Evolutionary conservation across 2,888 invertebrate genomes (phyloP), one percentile per base, ranked within the genome.

Genomic region (Ochlodes sylvanus): DNA sequence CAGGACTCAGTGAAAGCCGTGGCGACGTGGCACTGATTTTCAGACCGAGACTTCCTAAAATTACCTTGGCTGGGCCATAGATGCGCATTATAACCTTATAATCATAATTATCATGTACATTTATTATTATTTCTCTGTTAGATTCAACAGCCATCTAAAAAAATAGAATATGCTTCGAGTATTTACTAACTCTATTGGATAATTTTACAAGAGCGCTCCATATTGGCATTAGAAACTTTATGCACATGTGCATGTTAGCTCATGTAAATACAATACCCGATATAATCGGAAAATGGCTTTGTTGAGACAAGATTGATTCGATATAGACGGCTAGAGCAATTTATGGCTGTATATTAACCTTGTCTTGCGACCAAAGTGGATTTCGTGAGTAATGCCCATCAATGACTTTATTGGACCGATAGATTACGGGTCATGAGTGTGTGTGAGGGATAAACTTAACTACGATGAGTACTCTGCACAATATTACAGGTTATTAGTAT

Each of bases 211-310:
- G 50, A 50, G 32, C 50, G 21, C 34, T 62, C 34, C 38, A 62
- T 38, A 52, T 38, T 62, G 61, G 27, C 17, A 34, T 17, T 50
- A 15, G 17, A 61, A 61, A 61, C 21, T 34, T 50, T 12, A 12
- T 27, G 47, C 21, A 19, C 9, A 62, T 50, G 7, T 15, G 17
- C 5, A 54, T 27, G 32, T 61, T 61, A 12, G 47, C 32, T 32
- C 41, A 47, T 10, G 38, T 32, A 32, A 47, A 10, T 50, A 63
- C 9, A 38, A 38, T 19, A 19, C 19, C 9, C n/a, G 12, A 65
- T 14, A 55, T 54, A 60, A 44, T 19, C 9, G 10, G 19, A 50
- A 50, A 17, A 50, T 19, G 17, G 17, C 19, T 50, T 50, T 19
- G 50, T 50, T 50, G 7, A 19, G 12, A 19, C 19, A 19, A 50